Evolutionary conservation across 2,113 vertebrate species (phyloP), one percentile per base, ranked within the genome.

Genomic region (Aramus guarauna): DNA sequence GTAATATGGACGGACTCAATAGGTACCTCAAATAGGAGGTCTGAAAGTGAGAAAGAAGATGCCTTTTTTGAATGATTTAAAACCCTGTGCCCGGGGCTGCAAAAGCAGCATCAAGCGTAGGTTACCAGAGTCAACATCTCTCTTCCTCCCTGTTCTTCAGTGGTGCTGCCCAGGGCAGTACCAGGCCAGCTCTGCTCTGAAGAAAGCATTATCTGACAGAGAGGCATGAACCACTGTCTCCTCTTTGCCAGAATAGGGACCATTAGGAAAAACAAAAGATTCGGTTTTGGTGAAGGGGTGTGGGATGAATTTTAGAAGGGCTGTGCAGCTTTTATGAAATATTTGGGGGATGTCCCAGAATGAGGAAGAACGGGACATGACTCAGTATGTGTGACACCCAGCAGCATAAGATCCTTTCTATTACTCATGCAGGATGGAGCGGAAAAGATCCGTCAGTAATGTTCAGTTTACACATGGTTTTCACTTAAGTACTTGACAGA

Each of bases 401-500:
- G n/a, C 67, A 92, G 39, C 1, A 0, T 58, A 45, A 76, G 69
- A 87, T 82, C 67, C 58, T 88, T 88, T 75, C 48, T 83, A 13
- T 88, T 96, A 90, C 71, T 94, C 74, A 73, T 69, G 32, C 74
- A 79, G 81, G 62, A 87, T 76, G 41, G 56, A 94, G 41, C 0
- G 1, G 85, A 91, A 96, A 95, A 89, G 60, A 72, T 86, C 92
- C 87, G 60, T 72, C 68, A 75, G 12, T 64, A 78, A 37, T 76
- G 50, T 67, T 87, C 53, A 17, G 50, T 73, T 94, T 94, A 87
- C 48, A 68, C 48, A 18, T 73, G 53, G 36, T 91, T 96, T 92
- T 97, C 80, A 81, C 64, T 94, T 63, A 87, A 90, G 41, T 82
- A 50, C 58, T 91, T 89, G 77, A 66, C 63, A 83, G 84, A 90